Base-by-base conservation (phyloP, 2,888 invertebrate species). In the Lasius fuliginosus region DNA sequence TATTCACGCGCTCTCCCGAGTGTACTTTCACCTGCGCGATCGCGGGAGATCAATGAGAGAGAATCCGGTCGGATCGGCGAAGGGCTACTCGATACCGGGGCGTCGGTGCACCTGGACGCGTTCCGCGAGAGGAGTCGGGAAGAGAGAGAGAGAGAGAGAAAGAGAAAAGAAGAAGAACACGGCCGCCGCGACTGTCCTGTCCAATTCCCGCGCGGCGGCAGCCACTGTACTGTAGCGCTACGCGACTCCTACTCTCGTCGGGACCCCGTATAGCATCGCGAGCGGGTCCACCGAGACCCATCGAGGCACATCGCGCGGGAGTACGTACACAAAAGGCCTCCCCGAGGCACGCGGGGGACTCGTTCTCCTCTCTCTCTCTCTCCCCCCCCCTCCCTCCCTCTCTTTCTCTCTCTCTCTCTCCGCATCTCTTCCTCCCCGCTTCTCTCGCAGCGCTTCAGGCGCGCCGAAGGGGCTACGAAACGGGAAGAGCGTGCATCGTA, bases 161-260 rank as follows among this genome's bases (percentile, higher is more conserved):
- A 23, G 23, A 23, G 82, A 75, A 67, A 74, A 42, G 46, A 53
- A 76, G 69, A 42, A 68, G 73, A 62, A 58, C 67, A 84, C 85
- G 86, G 84, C 88, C 86, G 84, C 85, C 85, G 83, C 85, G 75
- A 62, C 84, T 68, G 69, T 87, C 77, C 53, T 84, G 68, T 76
- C 73, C 84, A 27, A 64, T 89, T 84, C 69, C 84, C 82, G 85
- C 83, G 82, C 85, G 84, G 85, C 88, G 82, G 87, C 83, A 79
- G 68, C 67, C 87, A 90, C 89, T 87, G 6, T 49, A 88, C 88
- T 86, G 86, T 82, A 82, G 85, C 82, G 64, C 73, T 69, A 75
- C 46, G 76, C 68, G 73, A 62, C 84, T 85, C 74, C 64, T n/a
- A 33, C 58, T 64, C 76, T 62, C 83, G 85, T 64, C 58, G 83